Conservation (phyloP, 2,113 vertebrate species). For the Desmodus rotundus region DNA sequence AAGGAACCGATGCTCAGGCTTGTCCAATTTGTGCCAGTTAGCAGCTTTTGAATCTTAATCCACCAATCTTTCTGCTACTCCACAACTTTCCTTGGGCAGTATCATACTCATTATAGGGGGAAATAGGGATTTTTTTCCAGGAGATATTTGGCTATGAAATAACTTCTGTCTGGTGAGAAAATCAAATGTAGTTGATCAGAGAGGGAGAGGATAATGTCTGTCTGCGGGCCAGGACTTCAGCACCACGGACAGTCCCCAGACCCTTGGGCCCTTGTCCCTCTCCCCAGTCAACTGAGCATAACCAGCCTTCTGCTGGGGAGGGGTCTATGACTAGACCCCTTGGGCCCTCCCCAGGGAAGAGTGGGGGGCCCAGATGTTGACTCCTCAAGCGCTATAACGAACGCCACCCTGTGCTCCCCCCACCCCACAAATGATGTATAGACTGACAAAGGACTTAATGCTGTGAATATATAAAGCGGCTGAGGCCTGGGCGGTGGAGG, state of each 20-base stretch:
- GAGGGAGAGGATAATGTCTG: neutral
- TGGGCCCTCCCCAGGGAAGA: neutral
- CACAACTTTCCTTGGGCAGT: neutral
- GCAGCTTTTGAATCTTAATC: neutral
- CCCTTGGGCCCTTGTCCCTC: accelerated
- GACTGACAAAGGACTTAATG: slow-evolving; percentile 89
- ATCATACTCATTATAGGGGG: neutral
- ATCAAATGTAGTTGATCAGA: neutral
- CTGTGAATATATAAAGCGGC: slow-evolving; percentile 86
- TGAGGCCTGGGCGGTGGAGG: slow-evolving; percentile 85
- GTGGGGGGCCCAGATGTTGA: neutral
- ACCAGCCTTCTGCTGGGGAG: neutral
- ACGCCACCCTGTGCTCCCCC: slow-evolving; percentile 68
- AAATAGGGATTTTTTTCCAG: neutral
- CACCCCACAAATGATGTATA: slow-evolving; percentile 84
- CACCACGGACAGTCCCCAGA: slow-evolving; percentile 39
- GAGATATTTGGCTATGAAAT: neutral
- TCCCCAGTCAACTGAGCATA: neutral
- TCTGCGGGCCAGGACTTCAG: neutral
- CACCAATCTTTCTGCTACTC: neutral
- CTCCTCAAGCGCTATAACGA: slow-evolving; percentile 36
- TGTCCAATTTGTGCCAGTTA: neutral
- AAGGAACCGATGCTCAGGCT: slow-evolving; percentile 4
- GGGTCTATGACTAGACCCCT: neutral
- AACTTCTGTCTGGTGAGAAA: slow-evolving; percentile 7